These are phyloP conservation scores for Crocallis elinguaria DNA, from an alignment of 2,888 invertebrate genomes.

Conservation along the genomic window DNA sequence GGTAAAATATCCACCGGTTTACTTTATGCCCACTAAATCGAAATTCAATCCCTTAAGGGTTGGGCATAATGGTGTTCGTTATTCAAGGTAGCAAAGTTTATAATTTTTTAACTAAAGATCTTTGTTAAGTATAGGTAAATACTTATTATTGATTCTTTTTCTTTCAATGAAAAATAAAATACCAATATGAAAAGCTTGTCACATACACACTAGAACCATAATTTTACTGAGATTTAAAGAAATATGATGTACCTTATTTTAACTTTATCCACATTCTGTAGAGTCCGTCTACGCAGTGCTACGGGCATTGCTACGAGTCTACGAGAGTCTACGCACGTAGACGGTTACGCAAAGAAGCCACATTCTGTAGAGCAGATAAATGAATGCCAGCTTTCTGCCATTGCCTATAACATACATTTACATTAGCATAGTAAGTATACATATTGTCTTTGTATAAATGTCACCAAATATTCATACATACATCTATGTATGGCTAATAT, in stretches of 20 bases:
- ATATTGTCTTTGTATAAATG: constrained; percentile 10
- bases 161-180: background rate
- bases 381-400: constrained; percentile 39
- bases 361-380: constrained; percentile 56
- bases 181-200: too few relatives aligned
- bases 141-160: background rate
- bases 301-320: constrained; percentile 47
- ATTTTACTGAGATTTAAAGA: too few relatives aligned
- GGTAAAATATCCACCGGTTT: constrained; percentile 22
- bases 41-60: constrained; percentile 32
- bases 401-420: constrained; percentile 24
- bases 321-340: constrained; percentile 61
- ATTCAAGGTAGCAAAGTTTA: constrained; percentile 15
- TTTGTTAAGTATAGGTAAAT: constrained; percentile 7
- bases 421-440: constrained; percentile 23
- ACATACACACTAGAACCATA: too few relatives aligned
- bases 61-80: constrained; percentile 31
- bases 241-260: too few relatives aligned
- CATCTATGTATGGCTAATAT: background rate
- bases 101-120: constrained; percentile 21
- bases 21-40: constrained; percentile 21
- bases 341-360: constrained; percentile 45
- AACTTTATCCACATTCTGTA: background rate
- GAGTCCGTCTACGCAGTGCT: constrained; percentile 40
- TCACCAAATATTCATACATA: constrained; percentile 1